Evolutionary conservation across 1,140 invertebrate genomes (phyloP).

Genomic region (Drosophila kepulauana): DNA sequence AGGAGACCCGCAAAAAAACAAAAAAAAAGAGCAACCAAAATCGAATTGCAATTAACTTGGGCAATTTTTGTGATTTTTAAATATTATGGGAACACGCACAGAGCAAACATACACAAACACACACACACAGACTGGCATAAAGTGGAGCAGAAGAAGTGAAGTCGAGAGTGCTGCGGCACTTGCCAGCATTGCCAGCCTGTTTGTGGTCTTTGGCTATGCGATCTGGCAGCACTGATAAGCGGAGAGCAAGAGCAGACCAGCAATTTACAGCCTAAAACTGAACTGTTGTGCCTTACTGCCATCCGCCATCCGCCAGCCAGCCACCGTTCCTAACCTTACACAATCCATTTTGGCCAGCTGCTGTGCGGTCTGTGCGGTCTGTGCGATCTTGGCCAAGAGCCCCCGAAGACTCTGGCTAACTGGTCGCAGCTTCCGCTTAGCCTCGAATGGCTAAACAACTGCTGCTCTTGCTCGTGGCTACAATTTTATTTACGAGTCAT

Average conservation of each 20-base stretch:
- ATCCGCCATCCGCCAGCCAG: too few species aligned
- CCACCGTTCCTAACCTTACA: slow-evolving; percentile 45
- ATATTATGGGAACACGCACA: slow-evolving; percentile 80
- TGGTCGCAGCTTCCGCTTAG: slow-evolving; percentile 69
- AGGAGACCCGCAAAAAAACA: slow-evolving; percentile 2
- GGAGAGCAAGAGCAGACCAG: slow-evolving; percentile 17
- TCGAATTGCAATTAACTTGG: slow-evolving; percentile 72
- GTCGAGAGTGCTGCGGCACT: slow-evolving; percentile 29
- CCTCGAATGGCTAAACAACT: slow-evolving; percentile 29
- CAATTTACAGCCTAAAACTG: slow-evolving; percentile 51
- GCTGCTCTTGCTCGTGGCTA: slow-evolving; percentile 57
- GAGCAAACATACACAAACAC: slow-evolving; percentile 11
- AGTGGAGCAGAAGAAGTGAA: slow-evolving; percentile 33
- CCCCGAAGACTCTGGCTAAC: slow-evolving; percentile 32
- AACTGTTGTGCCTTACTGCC: slow-evolving; percentile 31
- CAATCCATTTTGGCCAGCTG: slow-evolving; percentile 47
- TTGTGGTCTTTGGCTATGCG: slow-evolving; percentile 21
- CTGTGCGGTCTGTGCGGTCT: slow-evolving; percentile 72
- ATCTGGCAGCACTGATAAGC: slow-evolving; percentile 56
- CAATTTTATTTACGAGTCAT: slow-evolving; percentile 84
- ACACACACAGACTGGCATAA: slow-evolving; percentile 38
- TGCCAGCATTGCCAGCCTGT: slow-evolving; percentile 37
- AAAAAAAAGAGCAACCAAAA: slow-evolving; percentile 15
- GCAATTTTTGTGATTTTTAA: slow-evolving; percentile 73
- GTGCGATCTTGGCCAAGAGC: slow-evolving; percentile 40